phyloP scores from a whole-genome alignment of 2,888 invertebrate genomes.

The Eupithecia exiguata region DNA sequence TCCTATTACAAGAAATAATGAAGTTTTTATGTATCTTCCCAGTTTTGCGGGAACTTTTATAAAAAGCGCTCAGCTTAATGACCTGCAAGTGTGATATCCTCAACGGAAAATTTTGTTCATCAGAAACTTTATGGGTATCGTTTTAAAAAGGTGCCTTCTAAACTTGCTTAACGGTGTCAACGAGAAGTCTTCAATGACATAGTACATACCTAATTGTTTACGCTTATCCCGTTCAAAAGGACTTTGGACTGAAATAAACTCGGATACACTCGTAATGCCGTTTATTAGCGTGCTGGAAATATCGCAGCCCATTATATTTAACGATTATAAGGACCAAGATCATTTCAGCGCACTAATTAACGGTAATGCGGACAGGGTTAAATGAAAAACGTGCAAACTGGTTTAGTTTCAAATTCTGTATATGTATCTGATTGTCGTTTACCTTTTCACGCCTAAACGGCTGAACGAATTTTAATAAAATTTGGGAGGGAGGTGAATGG shows the following conservation, averaged over 20 bases:
- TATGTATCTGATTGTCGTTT: too few relatives aligned
- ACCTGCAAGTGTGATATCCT: slow-evolving; percentile 30
- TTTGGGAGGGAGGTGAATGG: too few relatives aligned
- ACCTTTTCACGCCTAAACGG: too few relatives aligned
- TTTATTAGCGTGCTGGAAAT: slow-evolving; percentile 8
- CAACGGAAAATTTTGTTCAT: slow-evolving; percentile 40
- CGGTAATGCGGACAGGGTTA: slow-evolving; percentile 7
- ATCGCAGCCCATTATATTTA: slow-evolving; percentile 9
- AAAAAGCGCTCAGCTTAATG: slow-evolving; percentile 9
- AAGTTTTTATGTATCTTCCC: neutral
- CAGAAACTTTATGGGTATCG: slow-evolving; percentile 42
- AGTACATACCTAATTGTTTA: slow-evolving; percentile 10
- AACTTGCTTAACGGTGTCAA: slow-evolving; percentile 12
- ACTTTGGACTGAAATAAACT: slow-evolving; percentile 11
- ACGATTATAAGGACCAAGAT: slow-evolving; percentile 9
- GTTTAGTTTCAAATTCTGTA: slow-evolving; percentile 12
- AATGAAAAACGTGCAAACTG: slow-evolving; percentile 12
- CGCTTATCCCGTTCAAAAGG: slow-evolving; percentile 9
- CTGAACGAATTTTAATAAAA: too few relatives aligned
- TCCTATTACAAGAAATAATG: neutral
- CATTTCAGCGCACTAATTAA: slow-evolving; percentile 11
- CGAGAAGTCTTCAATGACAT: slow-evolving; percentile 32
- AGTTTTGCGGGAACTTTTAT: neutral
- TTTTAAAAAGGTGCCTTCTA: slow-evolving; percentile 25
- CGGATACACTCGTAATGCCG: slow-evolving; percentile 9